Evolutionary conservation across 2,113 vertebrate species (phyloP), one percentile per base, ranked within the genome.

Genomic region (Gymnocephalus cernua): DNA sequence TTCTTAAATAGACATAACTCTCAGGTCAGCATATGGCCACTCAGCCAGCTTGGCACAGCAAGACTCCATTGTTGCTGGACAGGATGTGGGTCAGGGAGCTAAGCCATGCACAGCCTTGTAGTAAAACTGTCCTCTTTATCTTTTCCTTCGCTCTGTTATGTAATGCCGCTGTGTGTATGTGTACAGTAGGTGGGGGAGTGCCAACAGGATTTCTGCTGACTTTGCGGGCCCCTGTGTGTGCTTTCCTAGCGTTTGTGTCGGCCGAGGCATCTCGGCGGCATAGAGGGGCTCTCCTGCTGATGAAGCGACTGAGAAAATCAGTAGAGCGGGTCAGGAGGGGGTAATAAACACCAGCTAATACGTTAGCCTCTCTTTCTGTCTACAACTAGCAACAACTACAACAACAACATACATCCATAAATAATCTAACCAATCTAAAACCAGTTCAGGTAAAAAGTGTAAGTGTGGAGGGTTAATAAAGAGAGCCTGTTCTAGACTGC

Each of bases 71-170:
- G 82, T 80, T 74, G 80, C 67, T 8, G 85, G 86, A 72, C 74
- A 83, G 88, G 86, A 94, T 92, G 86, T 94, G 85, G 92, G 94
- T 95, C 93, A 94, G 83, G 88, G 65, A 92, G 91, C 86, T 85
- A 87, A 91, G 87, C 91, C 86, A 71, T 23, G 67, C 84, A 58
- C 64, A 80, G 79, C 73, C 85, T 89, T 74, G 92, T 92, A 93
- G 94, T 93, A 93, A 93, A 93, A 92, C 87, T 86, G 85, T 70
- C 80, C 90, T 84, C 89, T 92, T 92, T 89, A 93, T 93, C 92
- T 89, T 82, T 61, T 80, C 87, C 87, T 89, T 92, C 90, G 89
- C 88, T 86, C 78, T 63, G 86, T 94, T 94, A 94, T 85, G 91
- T 82, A 95, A 95, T 82, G 80, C 74, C 38, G 23, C 82, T 61